Percentiles rank a stretch among this genome's conserved stretches.
These are phyloP conservation scores for Dendrocincla fuliginosa DNA, from an alignment of 2,797 vertebrate genomes.

Conservation along the genomic window DNA sequence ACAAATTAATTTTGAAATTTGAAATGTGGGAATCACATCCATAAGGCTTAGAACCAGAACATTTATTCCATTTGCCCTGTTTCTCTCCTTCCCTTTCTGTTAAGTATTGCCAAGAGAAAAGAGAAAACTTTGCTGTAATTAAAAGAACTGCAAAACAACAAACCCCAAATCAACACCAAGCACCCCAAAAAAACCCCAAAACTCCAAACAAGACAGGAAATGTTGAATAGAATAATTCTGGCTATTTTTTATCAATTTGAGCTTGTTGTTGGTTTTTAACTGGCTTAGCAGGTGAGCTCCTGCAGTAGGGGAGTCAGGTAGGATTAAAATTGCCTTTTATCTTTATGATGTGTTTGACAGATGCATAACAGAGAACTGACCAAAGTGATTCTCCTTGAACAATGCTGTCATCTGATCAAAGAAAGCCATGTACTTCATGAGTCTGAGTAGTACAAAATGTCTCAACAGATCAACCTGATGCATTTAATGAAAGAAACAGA, in stretches of 20 bases:
- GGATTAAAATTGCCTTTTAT: neutral
- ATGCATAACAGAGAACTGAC: neutral
- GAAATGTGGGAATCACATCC: neutral
- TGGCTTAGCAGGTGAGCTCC: neutral
- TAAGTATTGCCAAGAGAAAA: neutral
- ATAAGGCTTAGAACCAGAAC: neutral
- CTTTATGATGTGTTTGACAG: neutral
- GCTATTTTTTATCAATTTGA: neutral
- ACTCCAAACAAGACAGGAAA: neutral
- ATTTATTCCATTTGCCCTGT: neutral
- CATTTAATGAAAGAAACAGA: neutral
- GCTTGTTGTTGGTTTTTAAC: neutral
- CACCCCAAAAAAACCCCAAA: no score
- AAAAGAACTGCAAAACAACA: neutral
- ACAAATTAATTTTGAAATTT: neutral
- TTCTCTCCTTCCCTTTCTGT: neutral
- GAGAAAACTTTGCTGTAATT: neutral
- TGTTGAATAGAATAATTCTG: neutral
- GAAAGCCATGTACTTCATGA: neutral
- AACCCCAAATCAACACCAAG: neutral
- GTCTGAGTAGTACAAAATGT: neutral
- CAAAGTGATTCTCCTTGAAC: neutral
- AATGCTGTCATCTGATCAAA: neutral
- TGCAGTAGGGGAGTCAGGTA: neutral
- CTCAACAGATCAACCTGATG: neutral